Evolutionary conservation across 2,113 vertebrate genomes (phyloP).

Genomic region (Arenaria interpres): DNA sequence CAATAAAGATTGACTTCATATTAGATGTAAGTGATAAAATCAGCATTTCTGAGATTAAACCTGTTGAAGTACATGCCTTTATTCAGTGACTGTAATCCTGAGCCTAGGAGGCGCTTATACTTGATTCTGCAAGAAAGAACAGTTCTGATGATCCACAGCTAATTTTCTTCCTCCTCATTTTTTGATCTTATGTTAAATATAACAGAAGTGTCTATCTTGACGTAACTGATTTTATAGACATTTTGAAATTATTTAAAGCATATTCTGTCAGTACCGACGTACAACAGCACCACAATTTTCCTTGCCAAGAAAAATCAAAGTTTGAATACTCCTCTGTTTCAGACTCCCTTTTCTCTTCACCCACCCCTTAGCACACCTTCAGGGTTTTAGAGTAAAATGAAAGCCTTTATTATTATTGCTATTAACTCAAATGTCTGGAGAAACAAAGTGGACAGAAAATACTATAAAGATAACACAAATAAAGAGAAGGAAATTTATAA

Average conservation of each 20-base stretch:
- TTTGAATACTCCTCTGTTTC: background rate
- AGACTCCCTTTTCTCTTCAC: background rate
- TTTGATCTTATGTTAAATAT: background rate
- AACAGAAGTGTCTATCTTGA: background rate
- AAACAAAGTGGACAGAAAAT: background rate
- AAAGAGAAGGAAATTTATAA: background rate
- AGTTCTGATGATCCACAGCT: background rate
- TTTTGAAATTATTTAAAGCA: background rate
- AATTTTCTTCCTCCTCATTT: background rate
- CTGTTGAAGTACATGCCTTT: background rate
- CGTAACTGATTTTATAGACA: background rate
- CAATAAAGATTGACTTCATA: background rate
- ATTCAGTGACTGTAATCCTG: background rate
- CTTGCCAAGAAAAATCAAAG: background rate
- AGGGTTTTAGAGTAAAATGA: background rate
- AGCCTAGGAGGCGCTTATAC: background rate
- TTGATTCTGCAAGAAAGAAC: background rate
- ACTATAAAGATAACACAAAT: background rate
- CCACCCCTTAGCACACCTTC: background rate
- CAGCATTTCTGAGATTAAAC: background rate
- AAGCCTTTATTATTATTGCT: background rate
- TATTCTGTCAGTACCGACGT: background rate
- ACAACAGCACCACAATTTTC: background rate
- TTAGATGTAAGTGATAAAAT: background rate
- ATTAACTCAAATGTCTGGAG: background rate